A percentile compares a stretch with the other conserved stretches of the same genome.
phyloP scores from a whole-genome alignment of 2,113 vertebrate genomes.

The Pseudopodoces humilis region DNA sequence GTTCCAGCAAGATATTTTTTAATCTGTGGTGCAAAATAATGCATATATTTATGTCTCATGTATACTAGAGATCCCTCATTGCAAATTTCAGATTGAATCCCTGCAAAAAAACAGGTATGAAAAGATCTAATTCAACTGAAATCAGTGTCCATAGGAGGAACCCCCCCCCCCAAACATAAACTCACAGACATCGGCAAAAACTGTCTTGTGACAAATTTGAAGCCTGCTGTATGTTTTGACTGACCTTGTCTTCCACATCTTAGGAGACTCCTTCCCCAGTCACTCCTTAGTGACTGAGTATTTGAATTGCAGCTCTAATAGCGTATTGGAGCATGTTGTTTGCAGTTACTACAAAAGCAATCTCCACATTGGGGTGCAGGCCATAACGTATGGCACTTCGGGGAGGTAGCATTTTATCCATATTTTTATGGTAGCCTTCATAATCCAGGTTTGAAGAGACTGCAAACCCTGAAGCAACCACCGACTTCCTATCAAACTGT shows the following conservation, averaged over 20 bases:
- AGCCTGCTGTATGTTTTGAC: slow-evolving; percentile 13
- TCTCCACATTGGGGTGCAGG: slow-evolving; percentile 77
- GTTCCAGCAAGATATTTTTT: background rate
- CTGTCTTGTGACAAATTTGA: slow-evolving; percentile 34
- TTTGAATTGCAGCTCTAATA: slow-evolving; percentile 83
- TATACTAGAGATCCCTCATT: background rate
- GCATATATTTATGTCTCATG: background rate
- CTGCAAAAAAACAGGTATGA: background rate
- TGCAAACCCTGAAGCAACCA: slow-evolving; percentile 74
- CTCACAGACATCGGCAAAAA: background rate
- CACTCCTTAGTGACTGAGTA: slow-evolving; percentile 41
- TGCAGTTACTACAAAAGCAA: slow-evolving; percentile 78
- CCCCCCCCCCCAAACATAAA: background rate
- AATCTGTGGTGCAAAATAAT: background rate
- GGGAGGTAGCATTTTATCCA: slow-evolving; percentile 76
- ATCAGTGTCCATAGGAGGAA: background rate
- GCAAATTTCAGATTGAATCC: slow-evolving; percentile 40
- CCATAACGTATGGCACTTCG: slow-evolving; percentile 75
- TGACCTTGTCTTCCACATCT: slow-evolving; percentile 82
- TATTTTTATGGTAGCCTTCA: slow-evolving; percentile 77
- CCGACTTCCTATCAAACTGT: slow-evolving; percentile 78
- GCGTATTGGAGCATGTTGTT: slow-evolving; percentile 78
- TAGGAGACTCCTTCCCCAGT: slow-evolving; percentile 73
- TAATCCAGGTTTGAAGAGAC: slow-evolving; percentile 52
- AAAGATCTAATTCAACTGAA: background rate